phyloP scores from a whole-genome alignment of 2,113 vertebrate genomes.

The Cichladusa arquata region DNA sequence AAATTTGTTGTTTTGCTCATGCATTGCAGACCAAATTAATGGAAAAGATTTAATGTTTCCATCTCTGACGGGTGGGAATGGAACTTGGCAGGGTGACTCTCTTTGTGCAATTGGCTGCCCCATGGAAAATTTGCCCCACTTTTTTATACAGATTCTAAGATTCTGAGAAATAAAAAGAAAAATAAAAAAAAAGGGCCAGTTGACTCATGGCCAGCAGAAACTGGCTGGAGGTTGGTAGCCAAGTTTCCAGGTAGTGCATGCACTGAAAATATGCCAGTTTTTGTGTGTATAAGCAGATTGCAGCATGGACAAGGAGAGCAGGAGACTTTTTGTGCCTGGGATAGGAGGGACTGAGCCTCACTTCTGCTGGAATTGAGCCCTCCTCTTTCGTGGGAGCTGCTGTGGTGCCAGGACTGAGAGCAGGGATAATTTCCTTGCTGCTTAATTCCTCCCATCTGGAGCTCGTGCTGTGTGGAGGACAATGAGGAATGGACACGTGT shows the following conservation, averaged over 20 bases:
- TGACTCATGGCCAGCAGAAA: not conserved
- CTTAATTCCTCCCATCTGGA: conserved; percentile 22
- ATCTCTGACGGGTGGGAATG: not conserved
- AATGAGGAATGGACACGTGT: not conserved
- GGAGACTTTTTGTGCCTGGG: not conserved
- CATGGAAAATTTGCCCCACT: not conserved
- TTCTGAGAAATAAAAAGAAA: accelerated
- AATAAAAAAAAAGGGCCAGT: not conserved
- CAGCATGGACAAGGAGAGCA: not conserved
- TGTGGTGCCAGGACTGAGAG: not conserved
- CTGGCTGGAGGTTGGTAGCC: not conserved
- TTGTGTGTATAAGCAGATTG: not conserved
- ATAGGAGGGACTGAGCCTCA: not conserved
- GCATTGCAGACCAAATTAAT: not conserved
- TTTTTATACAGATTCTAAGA: not conserved
- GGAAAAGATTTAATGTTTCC: not conserved
- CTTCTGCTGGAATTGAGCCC: not conserved
- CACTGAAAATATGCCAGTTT: not conserved
- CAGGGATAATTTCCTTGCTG: not conserved
- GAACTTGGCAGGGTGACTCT: not conserved
- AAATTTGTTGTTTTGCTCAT: not conserved
- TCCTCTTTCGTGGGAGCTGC: not conserved
- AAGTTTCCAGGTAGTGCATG: not conserved
- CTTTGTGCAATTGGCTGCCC: not conserved
- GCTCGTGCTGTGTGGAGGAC: not conserved